Conservation (phyloP, 2,113 vertebrate species). For the Diadophis punctatus region DNA sequence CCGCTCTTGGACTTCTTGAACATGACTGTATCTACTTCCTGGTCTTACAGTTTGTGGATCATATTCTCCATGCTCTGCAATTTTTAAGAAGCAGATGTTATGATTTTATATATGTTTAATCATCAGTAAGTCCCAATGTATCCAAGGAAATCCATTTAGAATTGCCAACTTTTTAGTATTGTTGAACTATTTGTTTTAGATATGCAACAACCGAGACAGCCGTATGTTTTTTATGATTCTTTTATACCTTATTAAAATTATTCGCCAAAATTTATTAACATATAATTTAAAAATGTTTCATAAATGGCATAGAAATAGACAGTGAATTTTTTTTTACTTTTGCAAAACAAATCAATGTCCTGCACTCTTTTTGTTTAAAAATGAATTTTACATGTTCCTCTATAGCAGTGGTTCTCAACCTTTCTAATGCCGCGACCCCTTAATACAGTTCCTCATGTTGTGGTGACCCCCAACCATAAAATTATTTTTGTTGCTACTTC, state of each 20-base stretch:
- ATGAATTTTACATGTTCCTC: background rate
- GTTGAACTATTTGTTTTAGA: background rate
- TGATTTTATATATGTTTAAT: slow-evolving; percentile 6
- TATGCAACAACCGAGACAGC: background rate
- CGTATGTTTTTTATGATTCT: background rate
- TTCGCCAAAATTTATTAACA: background rate
- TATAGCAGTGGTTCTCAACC: no score
- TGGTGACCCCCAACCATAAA: no score
- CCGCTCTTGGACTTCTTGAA: slow-evolving; percentile 97
- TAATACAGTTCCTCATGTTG: no score
- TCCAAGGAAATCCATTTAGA: background rate
- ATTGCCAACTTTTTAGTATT: background rate
- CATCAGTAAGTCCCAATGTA: background rate
- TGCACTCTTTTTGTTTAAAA: background rate
- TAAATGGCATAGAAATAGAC: background rate
- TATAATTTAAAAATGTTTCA: background rate
- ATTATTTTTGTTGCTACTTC: no score
- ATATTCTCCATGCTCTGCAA: slow-evolving; percentile 91
- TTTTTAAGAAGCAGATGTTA: slow-evolving; percentile 35
- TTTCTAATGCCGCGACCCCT: no score
- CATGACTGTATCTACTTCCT: slow-evolving; percentile 96
- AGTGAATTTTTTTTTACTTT: background rate
- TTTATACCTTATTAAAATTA: background rate
- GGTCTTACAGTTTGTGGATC: slow-evolving; percentile 96
- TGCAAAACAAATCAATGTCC: background rate